Base-by-base conservation (phyloP, 2,888 invertebrate species). In the Urechis unicinctus region DNA sequence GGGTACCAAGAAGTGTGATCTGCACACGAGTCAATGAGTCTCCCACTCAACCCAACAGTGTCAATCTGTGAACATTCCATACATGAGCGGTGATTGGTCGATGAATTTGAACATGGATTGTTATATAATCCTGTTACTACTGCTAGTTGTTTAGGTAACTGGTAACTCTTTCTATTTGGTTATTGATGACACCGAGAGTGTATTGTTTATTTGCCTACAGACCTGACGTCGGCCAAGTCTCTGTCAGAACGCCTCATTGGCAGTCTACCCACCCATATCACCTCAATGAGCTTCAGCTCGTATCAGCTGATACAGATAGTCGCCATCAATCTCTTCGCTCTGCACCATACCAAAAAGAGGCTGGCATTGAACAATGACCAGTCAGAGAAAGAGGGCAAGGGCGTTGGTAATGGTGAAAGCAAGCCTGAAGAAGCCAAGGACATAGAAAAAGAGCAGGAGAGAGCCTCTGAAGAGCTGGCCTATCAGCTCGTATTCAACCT, bases 291-390 rank as follows among this genome's bases (percentile, higher is more conserved):
- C 69, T 87, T 90, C 64, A 86, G 85, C 49, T 83, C 85, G 1
- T 85, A 86, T 80, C 86, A 86, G 64, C 81, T 91, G 26, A 83
- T 88, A 36, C 86, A 89, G 83, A 88, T 90, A 84, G 82, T 86
- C 49, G 84, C 86, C 57, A 86, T 90, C 43, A 85, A 88, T 72
- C 82, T 90, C 52, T 89, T 87, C 81, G 83, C 86, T 13, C 81
- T 88, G 60, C 66, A 70, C 56, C 70, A 72, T 56, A 65, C 68
- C 6, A 64, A 61, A 24, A 22, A 51, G 22, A 6, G 17, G 26
- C 44, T 4, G 28, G 29, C 5, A 42, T 36, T n/a, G 50, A 50
- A 28, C 30, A 13, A 25, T 5, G 48, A 17, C 49, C 31, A 13
- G 24, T 31, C 6, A 5, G 22, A 45, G n/a, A 42, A 30, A 30